Evolutionary conservation across 2,113 vertebrate genomes (phyloP).

Genomic region (Austrofundulus limnaeus): DNA sequence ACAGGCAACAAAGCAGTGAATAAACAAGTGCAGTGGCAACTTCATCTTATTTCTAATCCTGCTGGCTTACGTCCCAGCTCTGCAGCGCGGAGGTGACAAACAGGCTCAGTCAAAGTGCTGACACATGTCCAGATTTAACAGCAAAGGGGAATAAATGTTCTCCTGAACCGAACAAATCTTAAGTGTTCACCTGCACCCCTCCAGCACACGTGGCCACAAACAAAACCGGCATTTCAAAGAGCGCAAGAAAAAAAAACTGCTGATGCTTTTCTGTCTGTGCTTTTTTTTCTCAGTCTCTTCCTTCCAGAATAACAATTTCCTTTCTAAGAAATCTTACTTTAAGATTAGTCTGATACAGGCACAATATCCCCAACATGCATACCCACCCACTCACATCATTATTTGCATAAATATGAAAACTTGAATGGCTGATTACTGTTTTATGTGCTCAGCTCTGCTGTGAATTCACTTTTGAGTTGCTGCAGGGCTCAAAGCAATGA

Average conservation of each 20-base stretch:
- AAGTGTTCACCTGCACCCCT: constrained; percentile 27
- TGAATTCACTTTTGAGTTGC: constrained; percentile 23
- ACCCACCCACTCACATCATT: constrained; percentile 21
- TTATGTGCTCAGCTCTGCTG: constrained; percentile 22
- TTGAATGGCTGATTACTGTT: constrained; percentile 33
- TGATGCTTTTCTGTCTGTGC: constrained; percentile 57
- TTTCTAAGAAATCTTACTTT: constrained; percentile 63
- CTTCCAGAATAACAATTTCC: constrained; percentile 23
- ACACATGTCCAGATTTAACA: constrained; percentile 64
- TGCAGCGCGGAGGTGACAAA: constrained; percentile 42
- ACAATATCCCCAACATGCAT: constrained; percentile 34
- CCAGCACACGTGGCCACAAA: constrained; percentile 27
- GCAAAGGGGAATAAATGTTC: constrained; percentile 41
- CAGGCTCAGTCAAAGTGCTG: constrained; percentile 61
- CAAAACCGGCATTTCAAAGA: constrained; percentile 48
- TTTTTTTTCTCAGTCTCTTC: constrained; percentile 28
- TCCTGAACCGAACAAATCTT: constrained; percentile 58
- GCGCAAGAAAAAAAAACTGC: constrained; percentile 41
- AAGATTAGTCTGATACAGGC: constrained; percentile 57
- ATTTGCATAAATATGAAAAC: constrained; percentile 22
- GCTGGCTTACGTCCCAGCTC: constrained; percentile 32
- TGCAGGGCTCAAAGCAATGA: constrained; percentile 2
- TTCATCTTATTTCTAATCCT: constrained; percentile 41
- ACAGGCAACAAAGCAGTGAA: constrained; percentile 14
- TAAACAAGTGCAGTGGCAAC: constrained; percentile 21